These are phyloP conservation scores for Paracanthobrama guichenoti DNA, from an alignment of 2,113 vertebrate species.

Conservation along the genomic window DNA sequence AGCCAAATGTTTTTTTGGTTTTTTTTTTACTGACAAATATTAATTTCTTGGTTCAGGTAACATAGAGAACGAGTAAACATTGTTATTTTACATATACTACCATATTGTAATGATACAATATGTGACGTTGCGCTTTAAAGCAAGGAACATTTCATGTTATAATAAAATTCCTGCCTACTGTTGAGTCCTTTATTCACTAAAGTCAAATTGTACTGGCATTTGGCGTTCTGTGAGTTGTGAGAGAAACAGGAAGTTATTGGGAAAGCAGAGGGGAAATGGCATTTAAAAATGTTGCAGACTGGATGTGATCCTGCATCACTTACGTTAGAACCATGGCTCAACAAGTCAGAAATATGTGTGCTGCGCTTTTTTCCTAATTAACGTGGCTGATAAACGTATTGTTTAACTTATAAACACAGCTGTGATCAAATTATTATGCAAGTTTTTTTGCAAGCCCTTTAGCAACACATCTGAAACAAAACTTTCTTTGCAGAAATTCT, in stretches of 20 bases:
- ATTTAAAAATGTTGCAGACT: too few relatives aligned
- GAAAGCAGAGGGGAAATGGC: background rate
- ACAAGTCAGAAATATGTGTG: background rate
- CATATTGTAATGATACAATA: too few relatives aligned
- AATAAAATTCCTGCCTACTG: background rate
- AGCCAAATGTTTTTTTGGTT: too few relatives aligned
- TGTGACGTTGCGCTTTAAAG: background rate
- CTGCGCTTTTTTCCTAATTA: background rate
- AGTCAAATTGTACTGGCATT: background rate
- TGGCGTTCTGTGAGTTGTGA: background rate
- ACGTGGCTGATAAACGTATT: background rate
- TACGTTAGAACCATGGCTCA: background rate
- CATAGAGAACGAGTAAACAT: too few relatives aligned
- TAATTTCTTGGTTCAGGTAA: too few relatives aligned
- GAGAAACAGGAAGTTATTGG: background rate
- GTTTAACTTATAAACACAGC: background rate
- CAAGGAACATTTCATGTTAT: background rate
- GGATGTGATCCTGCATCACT: background rate
- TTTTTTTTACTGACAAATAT: too few relatives aligned
- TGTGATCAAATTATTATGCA: background rate
- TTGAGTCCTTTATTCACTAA: background rate
- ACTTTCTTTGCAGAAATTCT: conserved; percentile 10
- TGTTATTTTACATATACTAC: too few relatives aligned
- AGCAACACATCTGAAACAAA: conserved; percentile 29
- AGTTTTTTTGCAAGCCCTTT: background rate